Conservation (phyloP, 2,888 invertebrate genomes). For the Drosophila mulleri region DNA sequence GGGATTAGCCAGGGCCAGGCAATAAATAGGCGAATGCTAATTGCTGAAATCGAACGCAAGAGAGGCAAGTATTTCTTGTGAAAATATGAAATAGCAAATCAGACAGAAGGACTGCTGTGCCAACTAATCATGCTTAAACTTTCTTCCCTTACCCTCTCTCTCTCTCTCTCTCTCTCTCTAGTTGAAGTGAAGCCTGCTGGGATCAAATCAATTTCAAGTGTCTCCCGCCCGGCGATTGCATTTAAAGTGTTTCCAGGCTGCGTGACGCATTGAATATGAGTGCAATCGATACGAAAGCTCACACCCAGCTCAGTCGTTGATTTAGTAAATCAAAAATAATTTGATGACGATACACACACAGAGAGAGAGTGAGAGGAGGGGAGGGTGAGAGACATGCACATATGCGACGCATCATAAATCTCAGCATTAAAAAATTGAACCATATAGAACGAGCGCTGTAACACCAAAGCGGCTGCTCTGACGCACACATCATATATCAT, state of each 20-base stretch:
- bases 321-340: constrained; percentile 56
- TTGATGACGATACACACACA: constrained; percentile 42
- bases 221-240: constrained; percentile 25
- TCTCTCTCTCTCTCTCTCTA: background rate
- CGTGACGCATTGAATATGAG: constrained; percentile 11
- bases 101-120: background rate
- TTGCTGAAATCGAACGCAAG: background rate
- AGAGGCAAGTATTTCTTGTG: background rate
- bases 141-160: background rate
- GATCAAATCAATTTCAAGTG: constrained; percentile 16
- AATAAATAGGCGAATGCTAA: background rate
- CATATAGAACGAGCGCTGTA: constrained; percentile 15
- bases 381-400: constrained; percentile 7
- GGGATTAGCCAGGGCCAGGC: background rate
- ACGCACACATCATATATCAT: constrained; percentile 65
- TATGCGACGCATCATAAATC: constrained; percentile 60
- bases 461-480: constrained; percentile 37
- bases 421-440: constrained; percentile 52
- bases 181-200: background rate
- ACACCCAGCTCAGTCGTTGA: constrained; percentile 19
- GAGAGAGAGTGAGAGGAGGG: constrained; percentile 6
- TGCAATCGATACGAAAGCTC: constrained; percentile 18
- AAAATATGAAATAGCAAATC: background rate
- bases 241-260: constrained; percentile 17
- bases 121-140: background rate